These are phyloP conservation scores for Hypolimnas misippus DNA, from an alignment of 2,888 invertebrate genomes.

Conservation along the genomic window DNA sequence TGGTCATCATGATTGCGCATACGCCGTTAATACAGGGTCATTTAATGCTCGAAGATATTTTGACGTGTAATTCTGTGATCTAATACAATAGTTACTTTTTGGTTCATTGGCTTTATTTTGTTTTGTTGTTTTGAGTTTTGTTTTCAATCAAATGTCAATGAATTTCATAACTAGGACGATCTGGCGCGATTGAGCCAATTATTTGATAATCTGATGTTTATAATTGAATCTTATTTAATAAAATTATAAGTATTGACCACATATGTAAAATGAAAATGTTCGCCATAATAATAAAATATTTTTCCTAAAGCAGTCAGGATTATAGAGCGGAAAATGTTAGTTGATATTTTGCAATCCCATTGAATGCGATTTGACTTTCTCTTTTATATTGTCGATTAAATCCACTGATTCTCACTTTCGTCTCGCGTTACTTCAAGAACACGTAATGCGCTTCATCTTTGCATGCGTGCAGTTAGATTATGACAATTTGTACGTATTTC, in stretches of 20 bases:
- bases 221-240: too few relatives aligned
- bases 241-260: too few relatives aligned
- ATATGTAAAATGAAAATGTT: too few relatives aligned
- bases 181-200: too few relatives aligned
- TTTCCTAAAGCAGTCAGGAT: constrained; percentile 17
- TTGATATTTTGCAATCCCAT: constrained; percentile 44
- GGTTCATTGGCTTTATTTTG: constrained; percentile 10
- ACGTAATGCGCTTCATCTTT: constrained; percentile 49
- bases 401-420: constrained; percentile 50
- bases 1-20: constrained; percentile 38
- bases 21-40: constrained; percentile 21
- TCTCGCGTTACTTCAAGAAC: constrained; percentile 45
- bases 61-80: constrained; percentile 17
- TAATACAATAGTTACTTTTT: constrained; percentile 17
- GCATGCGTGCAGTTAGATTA: constrained; percentile 40
- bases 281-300: not conserved
- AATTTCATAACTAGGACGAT: not conserved
- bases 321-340: constrained; percentile 41
- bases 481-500: constrained; percentile 33
- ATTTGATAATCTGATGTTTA: too few relatives aligned
- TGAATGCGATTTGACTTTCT: constrained; percentile 47
- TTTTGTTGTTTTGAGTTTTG: not conserved
- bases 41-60: constrained; percentile 20
- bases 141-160: not conserved
- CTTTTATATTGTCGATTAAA: constrained; percentile 46